phyloP scores from a whole-genome alignment of 2,888 invertebrate species.

The Sylvicola fuscatus region DNA sequence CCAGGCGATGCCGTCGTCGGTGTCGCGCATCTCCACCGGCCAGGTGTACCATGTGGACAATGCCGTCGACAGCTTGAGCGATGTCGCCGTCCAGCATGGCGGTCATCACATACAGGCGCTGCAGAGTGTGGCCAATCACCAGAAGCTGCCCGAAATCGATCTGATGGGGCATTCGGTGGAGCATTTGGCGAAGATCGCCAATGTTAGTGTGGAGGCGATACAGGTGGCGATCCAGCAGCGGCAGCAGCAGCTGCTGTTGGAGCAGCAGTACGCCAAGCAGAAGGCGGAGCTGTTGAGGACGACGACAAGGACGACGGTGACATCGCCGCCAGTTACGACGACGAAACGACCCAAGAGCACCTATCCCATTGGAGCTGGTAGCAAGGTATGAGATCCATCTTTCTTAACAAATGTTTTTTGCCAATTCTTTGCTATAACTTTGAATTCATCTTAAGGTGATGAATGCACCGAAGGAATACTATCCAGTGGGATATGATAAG shows the following conservation, averaged over 20 bases:
- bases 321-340: slow-evolving; percentile 24
- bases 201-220: slow-evolving; percentile 56
- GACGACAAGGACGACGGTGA: slow-evolving; percentile 33
- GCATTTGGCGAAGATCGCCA: slow-evolving; percentile 44
- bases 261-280: slow-evolving; percentile 30
- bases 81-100: neutral
- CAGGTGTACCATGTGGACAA: slow-evolving; percentile 20
- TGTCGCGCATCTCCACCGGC: slow-evolving; percentile 33
- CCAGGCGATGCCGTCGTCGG: slow-evolving; percentile 31
- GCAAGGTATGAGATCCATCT: slow-evolving; percentile 11
- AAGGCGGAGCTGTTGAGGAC: slow-evolving; percentile 20
- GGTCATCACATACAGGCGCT: neutral
- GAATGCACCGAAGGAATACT: slow-evolving; percentile 78
- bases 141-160: slow-evolving; percentile 8
- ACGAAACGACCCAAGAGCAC: slow-evolving; percentile 21
- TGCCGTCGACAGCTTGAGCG: neutral
- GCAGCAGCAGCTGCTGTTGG: slow-evolving; percentile 45
- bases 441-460: slow-evolving; percentile 37
- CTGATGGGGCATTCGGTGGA: slow-evolving; percentile 28
- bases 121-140: slow-evolving; percentile 6
- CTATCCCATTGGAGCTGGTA: slow-evolving; percentile 10
- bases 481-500: slow-evolving; percentile 72
- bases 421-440: slow-evolving; percentile 15
- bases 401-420: slow-evolving; percentile 5
- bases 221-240: slow-evolving; percentile 51